Conservation (phyloP, 2,797 vertebrate species). For the Cynodonichthys magdalenae region DNA sequence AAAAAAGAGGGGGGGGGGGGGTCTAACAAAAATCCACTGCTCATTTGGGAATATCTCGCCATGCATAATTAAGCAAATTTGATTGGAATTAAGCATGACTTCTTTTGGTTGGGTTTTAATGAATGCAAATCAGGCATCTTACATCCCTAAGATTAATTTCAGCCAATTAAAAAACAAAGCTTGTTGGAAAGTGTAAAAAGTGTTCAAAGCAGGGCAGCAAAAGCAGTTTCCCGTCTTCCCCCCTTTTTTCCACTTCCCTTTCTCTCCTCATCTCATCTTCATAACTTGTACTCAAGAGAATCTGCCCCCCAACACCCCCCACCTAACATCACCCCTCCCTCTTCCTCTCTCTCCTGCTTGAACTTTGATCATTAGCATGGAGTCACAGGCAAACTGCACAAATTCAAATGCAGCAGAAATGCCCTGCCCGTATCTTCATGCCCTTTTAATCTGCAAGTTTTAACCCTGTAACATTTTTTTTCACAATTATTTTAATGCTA, state of each 20-base stretch:
- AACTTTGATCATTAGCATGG: slow-evolving; percentile 86
- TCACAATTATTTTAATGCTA: background rate
- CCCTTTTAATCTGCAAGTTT: slow-evolving; percentile 64
- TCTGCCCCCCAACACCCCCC: slow-evolving; percentile 58
- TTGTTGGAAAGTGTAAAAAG: slow-evolving; percentile 95
- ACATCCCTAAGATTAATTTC: slow-evolving; percentile 99
- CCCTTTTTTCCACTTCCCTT: slow-evolving; percentile 35
- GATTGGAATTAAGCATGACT: slow-evolving; percentile 99
- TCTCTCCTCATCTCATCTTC: slow-evolving; percentile 83
- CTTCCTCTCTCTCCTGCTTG: slow-evolving; percentile 56
- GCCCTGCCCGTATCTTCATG: slow-evolving; percentile 51
- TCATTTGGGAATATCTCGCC: slow-evolving; percentile 99
- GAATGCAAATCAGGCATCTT: slow-evolving; percentile 99
- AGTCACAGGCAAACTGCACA: slow-evolving; percentile 79
- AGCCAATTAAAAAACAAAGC: slow-evolving; percentile 99
- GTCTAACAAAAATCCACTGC: slow-evolving; percentile 95
- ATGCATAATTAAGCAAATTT: slow-evolving; percentile 99
- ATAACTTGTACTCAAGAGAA: slow-evolving; percentile 84
- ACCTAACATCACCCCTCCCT: slow-evolving; percentile 40
- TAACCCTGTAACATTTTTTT: slow-evolving; percentile 51
- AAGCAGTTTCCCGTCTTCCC: slow-evolving; percentile 74
- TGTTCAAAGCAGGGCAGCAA: slow-evolving; percentile 90
- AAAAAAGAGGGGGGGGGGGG: slow-evolving; percentile 66
- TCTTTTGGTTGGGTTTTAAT: slow-evolving; percentile 99
- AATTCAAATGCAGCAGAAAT: slow-evolving; percentile 78